Evolutionary conservation across 2,797 vertebrate species (phyloP).

Genomic region (Scomberomorus guttatus): DNA sequence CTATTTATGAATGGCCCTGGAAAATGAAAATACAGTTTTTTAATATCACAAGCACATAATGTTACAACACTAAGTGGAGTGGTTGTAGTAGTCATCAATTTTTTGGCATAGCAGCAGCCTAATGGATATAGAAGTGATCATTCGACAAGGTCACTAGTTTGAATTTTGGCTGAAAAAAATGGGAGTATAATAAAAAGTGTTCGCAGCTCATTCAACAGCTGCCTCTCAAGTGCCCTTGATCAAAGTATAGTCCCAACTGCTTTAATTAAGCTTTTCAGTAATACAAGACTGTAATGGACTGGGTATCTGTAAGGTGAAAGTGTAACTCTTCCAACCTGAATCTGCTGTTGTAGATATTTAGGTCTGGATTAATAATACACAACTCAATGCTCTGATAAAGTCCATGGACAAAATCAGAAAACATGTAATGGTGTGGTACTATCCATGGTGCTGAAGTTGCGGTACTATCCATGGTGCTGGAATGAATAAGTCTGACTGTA

Average conservation of each 20-base stretch:
- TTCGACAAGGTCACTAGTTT: slow-evolving; percentile 59
- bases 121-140: slow-evolving; percentile 39
- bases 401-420: not conserved
- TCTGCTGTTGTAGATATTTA: slow-evolving; percentile 26
- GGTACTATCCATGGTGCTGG: not conserved
- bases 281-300: not conserved
- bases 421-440: not conserved
- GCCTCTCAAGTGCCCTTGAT: slow-evolving; percentile 37
- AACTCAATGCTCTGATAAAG: not conserved
- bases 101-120: slow-evolving; percentile 30
- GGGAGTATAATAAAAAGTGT: slow-evolving; percentile 27
- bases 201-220: slow-evolving; percentile 16
- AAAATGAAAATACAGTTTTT: slow-evolving; percentile 52
- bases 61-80: slow-evolving; percentile 46
- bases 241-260: slow-evolving; percentile 28
- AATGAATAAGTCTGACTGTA: not conserved
- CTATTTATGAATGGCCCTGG: slow-evolving; percentile 56
- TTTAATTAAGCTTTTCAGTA: slow-evolving; percentile 23
- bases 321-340: slow-evolving; percentile 6
- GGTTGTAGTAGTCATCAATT: slow-evolving; percentile 42
- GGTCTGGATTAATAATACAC: slow-evolving; percentile 4
- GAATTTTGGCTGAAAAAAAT: slow-evolving; percentile 46
- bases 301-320: not conserved
- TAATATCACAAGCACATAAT: slow-evolving; percentile 32
- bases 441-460: not conserved